Evolutionary conservation across 2,797 vertebrate species (phyloP), one percentile per base, ranked within the genome.

Genomic region (Coregonus ussuriensis): DNA sequence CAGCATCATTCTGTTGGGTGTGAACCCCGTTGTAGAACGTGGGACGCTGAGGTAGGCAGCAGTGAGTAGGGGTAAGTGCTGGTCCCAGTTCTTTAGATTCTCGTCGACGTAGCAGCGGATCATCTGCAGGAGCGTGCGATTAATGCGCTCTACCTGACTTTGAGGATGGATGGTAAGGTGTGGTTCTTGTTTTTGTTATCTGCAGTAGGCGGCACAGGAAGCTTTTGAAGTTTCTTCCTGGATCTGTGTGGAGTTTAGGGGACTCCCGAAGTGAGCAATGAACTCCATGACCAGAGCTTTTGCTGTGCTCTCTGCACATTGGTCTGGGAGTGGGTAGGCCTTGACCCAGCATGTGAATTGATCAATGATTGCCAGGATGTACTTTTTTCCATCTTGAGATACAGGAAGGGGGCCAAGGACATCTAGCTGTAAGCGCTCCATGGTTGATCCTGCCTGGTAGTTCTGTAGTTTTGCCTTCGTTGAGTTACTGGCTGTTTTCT

Each of bases 161-260:
- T 0, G 74, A 86, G 0, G 76, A 65, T 5, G 76, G 76, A 21
- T 85, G 63, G 11, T 79, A 82, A 0, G 75, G 76, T 4, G 82
- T 83, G 1, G 78, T 86, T n/a, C 70, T 25, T 4, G 78, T 82
- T 15, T 81, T 83, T 3, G 76, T 71, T 4, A 80, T 67, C 74
- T 82, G 74, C 6, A 84, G 18, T 0, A 75, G 74, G 9, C 25
- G 6, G 37, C 74, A 82, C 4, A 79, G 29, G 0, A 3, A 51
- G 25, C 77, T 81, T 14, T 87, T 74, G 69, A 82, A 87, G 29
- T 81, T 82, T 0, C n/a, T 4, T 1, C 81, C 79, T 11, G 82
- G 80, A 16, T 82, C 76, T 0, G 52, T 83, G 11, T 81, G 70
- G 2, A 83, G 7, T 66, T 79, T 31, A 86, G 65, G 18, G 66